A percentile compares a stretch with the other conserved stretches of the same genome.
phyloP scores from a whole-genome alignment of 37 sponge, comb jelly and placozoan species.

The Amphimedon queenslandica region DNA sequence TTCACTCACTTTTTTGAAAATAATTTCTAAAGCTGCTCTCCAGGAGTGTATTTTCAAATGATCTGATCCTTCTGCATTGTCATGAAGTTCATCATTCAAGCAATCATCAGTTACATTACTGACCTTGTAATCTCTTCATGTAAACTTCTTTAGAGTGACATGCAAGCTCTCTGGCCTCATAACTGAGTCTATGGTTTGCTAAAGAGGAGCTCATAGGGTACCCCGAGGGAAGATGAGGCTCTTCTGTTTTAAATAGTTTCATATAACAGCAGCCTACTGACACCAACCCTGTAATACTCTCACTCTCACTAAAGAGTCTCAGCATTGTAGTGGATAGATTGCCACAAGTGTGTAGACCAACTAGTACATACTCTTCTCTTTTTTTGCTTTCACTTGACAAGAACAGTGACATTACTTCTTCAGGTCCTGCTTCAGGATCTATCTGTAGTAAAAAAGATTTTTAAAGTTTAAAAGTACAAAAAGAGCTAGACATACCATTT shows the following conservation, averaged over 20 bases:
- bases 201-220: constrained; percentile 61
- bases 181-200: constrained; percentile 39
- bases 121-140: constrained; percentile 21
- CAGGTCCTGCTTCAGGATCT: neutral
- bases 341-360: constrained; percentile 82
- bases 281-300: constrained; percentile 33
- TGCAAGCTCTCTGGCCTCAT: constrained; percentile 66
- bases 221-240: neutral
- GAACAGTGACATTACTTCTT: neutral
- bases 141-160: constrained; percentile 68
- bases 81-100: too few relatives aligned
- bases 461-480: too few relatives aligned
- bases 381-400: neutral
- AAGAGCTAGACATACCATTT: neutral
- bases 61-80: constrained; percentile 24
- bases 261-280: constrained; percentile 86
- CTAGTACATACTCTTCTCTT: constrained; percentile 22
- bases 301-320: constrained; percentile 44
- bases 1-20: constrained; percentile 49
- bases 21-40: constrained; percentile 60
- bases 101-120: neutral
- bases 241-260: constrained; percentile 45
- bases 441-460: too few relatives aligned
- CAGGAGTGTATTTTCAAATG: constrained; percentile 64
- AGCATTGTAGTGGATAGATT: constrained; percentile 65